phyloP scores from a whole-genome alignment of 2,888 invertebrate genomes.

The Amblyjoppa fuscipennis region DNA sequence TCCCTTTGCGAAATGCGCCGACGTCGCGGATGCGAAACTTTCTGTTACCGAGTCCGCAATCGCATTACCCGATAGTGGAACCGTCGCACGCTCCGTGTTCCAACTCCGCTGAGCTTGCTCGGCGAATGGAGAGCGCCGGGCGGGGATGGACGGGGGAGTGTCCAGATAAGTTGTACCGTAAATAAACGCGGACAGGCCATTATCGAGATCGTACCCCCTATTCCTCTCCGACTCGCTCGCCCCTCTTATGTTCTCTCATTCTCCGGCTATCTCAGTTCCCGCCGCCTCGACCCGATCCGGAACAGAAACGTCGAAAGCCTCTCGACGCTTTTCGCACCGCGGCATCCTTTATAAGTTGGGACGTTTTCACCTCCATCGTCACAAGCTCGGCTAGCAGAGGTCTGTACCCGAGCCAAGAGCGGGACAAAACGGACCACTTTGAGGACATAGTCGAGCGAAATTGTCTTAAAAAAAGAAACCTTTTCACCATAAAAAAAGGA shows the following conservation, averaged over 20 bases:
- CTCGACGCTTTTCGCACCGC: conserved; percentile 8
- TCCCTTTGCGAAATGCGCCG: conserved; percentile 34
- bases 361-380: neutral
- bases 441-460: no score
- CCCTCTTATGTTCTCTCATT: conserved; percentile 2
- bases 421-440: no score
- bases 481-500: no score
- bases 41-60: conserved; percentile 57
- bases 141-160: conserved; percentile 11
- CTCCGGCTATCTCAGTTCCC: conserved; percentile 5
- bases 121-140: conserved; percentile 14
- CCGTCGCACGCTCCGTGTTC: conserved; percentile 22
- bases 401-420: neutral
- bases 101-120: neutral
- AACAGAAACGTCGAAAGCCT: conserved; percentile 48
- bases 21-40: conserved; percentile 39
- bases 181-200: conserved; percentile 69
- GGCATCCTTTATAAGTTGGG: conserved; percentile 24
- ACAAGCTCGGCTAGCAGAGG: neutral
- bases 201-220: conserved; percentile 62
- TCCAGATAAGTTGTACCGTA: conserved; percentile 70
- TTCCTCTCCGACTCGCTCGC: neutral
- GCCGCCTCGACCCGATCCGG: conserved; percentile 24
- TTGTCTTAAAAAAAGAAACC: no score
- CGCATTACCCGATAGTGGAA: conserved; percentile 54